Percentiles rank a stretch among this genome's conserved stretches.
Conservation (phyloP, 2,113 vertebrate genomes). For the Bostrychus sinensis region DNA sequence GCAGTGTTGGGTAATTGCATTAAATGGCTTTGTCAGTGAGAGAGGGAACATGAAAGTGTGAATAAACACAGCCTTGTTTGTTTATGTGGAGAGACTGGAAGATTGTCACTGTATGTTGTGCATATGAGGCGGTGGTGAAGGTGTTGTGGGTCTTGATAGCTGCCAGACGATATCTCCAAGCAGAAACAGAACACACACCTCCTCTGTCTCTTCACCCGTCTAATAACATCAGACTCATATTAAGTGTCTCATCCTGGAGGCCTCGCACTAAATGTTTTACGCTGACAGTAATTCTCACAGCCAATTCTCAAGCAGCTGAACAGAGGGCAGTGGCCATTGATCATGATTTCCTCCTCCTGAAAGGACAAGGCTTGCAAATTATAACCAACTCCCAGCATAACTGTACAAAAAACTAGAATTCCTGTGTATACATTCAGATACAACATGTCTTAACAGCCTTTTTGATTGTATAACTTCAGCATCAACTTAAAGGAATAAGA, state of each 20-base stretch:
- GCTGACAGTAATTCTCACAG: constrained; percentile 33
- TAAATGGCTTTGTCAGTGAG: background rate
- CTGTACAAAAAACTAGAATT: constrained; percentile 14
- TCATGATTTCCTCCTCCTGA: constrained; percentile 8
- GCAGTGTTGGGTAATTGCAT: constrained; percentile 37
- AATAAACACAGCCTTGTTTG: constrained; percentile 6
- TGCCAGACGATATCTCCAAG: background rate
- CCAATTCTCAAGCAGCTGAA: constrained; percentile 25
- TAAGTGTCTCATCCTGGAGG: constrained; percentile 30
- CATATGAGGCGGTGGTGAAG: background rate
- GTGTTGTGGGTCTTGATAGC: constrained; percentile 11
- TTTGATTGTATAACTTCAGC: too few relatives aligned
- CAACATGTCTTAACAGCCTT: background rate
- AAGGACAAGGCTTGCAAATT: constrained; percentile 7
- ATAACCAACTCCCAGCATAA: background rate
- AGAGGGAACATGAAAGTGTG: background rate
- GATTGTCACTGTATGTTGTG: background rate
- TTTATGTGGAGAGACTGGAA: constrained; percentile 3
- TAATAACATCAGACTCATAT: constrained; percentile 46
- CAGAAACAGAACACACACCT: constrained; percentile 17
- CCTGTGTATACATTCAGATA: constrained; percentile 1
- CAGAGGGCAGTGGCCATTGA: constrained; percentile 13
- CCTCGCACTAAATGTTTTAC: constrained; percentile 21
- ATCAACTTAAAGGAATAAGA: too few relatives aligned
- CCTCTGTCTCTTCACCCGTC: constrained; percentile 5